A percentile compares a stretch with the other conserved stretches of the same genome.
Conservation (phyloP, 2,888 invertebrate genomes). For the Neoitamus cyanurus region DNA sequence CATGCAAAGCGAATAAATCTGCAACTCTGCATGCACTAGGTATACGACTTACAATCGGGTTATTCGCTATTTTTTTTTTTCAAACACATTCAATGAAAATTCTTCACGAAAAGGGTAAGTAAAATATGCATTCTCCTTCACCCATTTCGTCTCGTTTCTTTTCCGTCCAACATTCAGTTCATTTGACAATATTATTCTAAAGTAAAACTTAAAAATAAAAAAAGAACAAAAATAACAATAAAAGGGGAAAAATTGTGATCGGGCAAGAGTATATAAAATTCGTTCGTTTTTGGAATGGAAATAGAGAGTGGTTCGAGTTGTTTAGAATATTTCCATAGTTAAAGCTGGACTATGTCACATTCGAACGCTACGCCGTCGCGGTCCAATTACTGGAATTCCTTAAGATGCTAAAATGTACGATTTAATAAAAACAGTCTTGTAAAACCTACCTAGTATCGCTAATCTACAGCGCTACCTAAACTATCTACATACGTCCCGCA, state of each 20-base stretch:
- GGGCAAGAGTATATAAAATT: background rate
- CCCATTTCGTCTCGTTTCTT: too few species aligned
- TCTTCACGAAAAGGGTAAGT: background rate
- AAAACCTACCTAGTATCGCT: slow-evolving; percentile 23
- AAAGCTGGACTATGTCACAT: slow-evolving; percentile 28
- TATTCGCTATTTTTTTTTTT: background rate
- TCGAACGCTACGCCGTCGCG: background rate
- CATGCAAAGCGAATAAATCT: background rate
- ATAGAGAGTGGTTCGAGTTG: background rate
- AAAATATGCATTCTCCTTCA: background rate
- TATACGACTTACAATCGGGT: background rate
- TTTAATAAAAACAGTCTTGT: slow-evolving; percentile 42
- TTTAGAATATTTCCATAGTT: slow-evolving; percentile 34
- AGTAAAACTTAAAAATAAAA: background rate
- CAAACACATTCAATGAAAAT: background rate
- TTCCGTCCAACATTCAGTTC: background rate
- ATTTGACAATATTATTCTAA: background rate
- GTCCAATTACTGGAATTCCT: slow-evolving; percentile 18
- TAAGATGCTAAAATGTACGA: background rate
- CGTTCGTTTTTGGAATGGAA: background rate
- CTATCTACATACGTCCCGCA: background rate
- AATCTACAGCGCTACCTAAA: background rate
- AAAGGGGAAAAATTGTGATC: background rate
- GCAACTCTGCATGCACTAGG: background rate
- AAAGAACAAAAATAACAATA: background rate